Evolutionary conservation across 1,140 invertebrate species (phyloP).

Genomic region (Vanessa tameamea): DNA sequence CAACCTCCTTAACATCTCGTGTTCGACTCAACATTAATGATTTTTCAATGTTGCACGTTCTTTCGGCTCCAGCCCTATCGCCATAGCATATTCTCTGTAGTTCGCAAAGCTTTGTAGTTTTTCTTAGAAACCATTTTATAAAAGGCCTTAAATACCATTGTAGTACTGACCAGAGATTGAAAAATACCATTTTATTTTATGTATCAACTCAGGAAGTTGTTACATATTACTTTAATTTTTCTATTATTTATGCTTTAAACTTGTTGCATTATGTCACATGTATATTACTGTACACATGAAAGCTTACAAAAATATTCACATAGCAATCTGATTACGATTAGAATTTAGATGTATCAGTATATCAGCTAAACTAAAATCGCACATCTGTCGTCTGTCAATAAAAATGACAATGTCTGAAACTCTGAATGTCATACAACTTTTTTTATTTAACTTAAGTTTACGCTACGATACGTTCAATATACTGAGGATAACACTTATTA

Average conservation of each 20-base stretch:
- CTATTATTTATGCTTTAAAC: not conserved
- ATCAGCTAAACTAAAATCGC: no score
- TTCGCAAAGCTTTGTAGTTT: constrained; percentile 93
- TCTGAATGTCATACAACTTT: no score
- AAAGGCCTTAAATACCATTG: constrained; percentile 87
- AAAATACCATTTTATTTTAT: constrained; percentile 78
- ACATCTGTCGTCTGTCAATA: no score
- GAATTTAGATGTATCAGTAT: no score
- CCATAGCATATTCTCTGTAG: constrained; percentile 95
- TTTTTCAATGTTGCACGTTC: constrained; percentile 87
- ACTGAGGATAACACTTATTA: no score
- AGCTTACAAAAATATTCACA: no score
- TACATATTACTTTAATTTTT: constrained; percentile 1
- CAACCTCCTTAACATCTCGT: constrained; percentile 84
- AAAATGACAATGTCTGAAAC: no score
- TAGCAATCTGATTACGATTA: no score
- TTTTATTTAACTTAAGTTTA: no score
- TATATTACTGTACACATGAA: not conserved
- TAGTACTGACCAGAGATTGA: constrained; percentile 81
- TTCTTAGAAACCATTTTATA: constrained; percentile 93
- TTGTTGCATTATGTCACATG: not conserved
- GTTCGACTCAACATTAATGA: constrained; percentile 86
- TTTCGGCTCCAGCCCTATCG: constrained; percentile 85
- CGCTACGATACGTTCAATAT: no score
- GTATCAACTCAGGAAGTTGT: not conserved